A percentile compares a stretch with the other conserved stretches of the same genome.
Conservation (phyloP, 2,113 vertebrate species). For the Microcebus lehilahytsara region DNA sequence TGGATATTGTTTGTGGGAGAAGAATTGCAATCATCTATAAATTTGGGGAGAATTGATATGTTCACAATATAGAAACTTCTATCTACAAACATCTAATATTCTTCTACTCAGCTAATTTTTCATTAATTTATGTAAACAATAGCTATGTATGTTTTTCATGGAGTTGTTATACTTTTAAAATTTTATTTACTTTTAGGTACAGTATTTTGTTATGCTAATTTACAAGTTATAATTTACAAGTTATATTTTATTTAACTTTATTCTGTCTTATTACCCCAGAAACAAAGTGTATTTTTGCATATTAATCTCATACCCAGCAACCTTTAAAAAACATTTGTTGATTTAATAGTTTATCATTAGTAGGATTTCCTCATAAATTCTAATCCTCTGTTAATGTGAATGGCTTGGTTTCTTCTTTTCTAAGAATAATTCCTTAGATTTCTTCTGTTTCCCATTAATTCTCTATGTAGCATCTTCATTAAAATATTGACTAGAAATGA, state of each 20-base stretch:
- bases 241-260: slow-evolving; percentile 19
- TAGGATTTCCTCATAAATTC: neutral
- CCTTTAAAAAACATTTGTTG: neutral
- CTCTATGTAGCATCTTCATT: neutral
- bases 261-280: neutral
- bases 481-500: neutral
- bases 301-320: neutral
- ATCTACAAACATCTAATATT: neutral
- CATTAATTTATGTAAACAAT: neutral
- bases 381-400: neutral
- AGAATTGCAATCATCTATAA: neutral
- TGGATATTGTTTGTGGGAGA: neutral
- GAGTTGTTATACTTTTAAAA: neutral
- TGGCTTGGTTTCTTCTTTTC: neutral
- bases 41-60: neutral
- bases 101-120: neutral
- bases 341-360: neutral
- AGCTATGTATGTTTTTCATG: neutral
- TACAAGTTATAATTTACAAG: neutral
- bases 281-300: neutral
- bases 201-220: neutral
- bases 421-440: neutral
- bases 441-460: neutral
- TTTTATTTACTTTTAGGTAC: neutral
- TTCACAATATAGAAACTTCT: neutral